phyloP scores from a whole-genome alignment of 1,140 invertebrate species.

The Ctenoplectra terminalis region DNA sequence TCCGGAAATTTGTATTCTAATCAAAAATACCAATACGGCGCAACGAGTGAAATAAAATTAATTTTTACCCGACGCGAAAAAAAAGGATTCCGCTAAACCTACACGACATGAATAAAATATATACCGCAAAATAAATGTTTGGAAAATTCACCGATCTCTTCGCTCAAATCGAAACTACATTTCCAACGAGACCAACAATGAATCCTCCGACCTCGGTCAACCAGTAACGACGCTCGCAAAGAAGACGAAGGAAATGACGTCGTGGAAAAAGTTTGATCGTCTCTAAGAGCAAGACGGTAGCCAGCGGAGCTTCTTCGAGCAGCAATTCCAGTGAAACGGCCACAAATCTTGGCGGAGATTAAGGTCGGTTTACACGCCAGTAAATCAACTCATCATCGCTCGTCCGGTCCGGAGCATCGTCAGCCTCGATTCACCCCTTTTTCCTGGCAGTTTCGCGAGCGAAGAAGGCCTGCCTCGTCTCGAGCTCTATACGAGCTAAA shows the following conservation, averaged over 20 bases:
- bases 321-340: slow-evolving; percentile 61
- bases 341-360: slow-evolving; percentile 70
- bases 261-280: background rate
- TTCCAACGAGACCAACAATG: no score
- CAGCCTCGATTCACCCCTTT: slow-evolving; percentile 6
- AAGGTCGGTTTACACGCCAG: slow-evolving; percentile 68
- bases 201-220: no score
- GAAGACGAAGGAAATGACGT: background rate
- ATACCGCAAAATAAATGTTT: no score
- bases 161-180: no score
- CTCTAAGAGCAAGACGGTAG: background rate
- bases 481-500: background rate
- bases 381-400: slow-evolving; percentile 69
- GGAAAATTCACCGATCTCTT: no score
- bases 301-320: slow-evolving; percentile 16
- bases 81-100: no score
- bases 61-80: no score
- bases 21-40: no score
- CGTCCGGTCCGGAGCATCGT: slow-evolving; percentile 37
- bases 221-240: background rate
- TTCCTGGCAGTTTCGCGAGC: slow-evolving; percentile 2
- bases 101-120: no score
- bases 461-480: slow-evolving; percentile 13
- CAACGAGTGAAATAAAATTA: no score
- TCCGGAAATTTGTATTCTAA: no score